Percentiles rank a stretch among this genome's conserved stretches.
These are phyloP conservation scores for Petrophora chlorosata DNA, from an alignment of 2,888 invertebrate species.

Conservation along the genomic window DNA sequence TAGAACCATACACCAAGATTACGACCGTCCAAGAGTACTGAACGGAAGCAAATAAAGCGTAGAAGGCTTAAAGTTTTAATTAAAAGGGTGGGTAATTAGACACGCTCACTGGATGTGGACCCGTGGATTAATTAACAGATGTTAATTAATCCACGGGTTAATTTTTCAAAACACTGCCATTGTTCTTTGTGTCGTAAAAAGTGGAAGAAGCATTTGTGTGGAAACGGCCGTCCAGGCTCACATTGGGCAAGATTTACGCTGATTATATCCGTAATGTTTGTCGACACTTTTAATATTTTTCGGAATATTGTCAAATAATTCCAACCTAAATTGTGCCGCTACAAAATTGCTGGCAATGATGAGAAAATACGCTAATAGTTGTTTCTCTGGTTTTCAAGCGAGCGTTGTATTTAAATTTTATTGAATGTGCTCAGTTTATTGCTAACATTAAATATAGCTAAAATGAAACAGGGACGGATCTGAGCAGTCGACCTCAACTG, in stretches of 20 bases:
- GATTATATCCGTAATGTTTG: slow-evolving; percentile 13
- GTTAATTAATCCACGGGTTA: slow-evolving; percentile 79
- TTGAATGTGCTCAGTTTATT: too few species aligned
- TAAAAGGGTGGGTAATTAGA: slow-evolving; percentile 78
- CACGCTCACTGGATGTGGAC: slow-evolving; percentile 73
- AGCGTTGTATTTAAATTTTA: too few species aligned
- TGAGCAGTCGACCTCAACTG: too few species aligned
- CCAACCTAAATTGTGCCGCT: too few species aligned
- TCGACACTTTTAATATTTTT: slow-evolving; percentile 3
- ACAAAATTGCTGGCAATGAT: too few species aligned
- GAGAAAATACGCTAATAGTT: too few species aligned
- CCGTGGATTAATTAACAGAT: too few species aligned
- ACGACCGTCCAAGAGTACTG: slow-evolving; percentile 17
- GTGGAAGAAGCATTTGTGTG: slow-evolving; percentile 48
- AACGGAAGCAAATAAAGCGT: slow-evolving; percentile 73
- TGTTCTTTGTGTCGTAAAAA: slow-evolving; percentile 71
- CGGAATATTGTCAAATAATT: background rate
- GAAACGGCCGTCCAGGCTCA: slow-evolving; percentile 31
- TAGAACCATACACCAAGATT: slow-evolving; percentile 17
- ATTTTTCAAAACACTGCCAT: slow-evolving; percentile 77
- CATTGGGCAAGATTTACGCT: slow-evolving; percentile 18
- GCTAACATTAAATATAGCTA: too few species aligned
- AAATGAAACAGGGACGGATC: too few species aligned
- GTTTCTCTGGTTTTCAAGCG: too few species aligned
- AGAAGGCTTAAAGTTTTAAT: slow-evolving; percentile 72